These are phyloP conservation scores for Molanna angustata DNA, from an alignment of 2,888 invertebrate species.

Conservation along the genomic window DNA sequence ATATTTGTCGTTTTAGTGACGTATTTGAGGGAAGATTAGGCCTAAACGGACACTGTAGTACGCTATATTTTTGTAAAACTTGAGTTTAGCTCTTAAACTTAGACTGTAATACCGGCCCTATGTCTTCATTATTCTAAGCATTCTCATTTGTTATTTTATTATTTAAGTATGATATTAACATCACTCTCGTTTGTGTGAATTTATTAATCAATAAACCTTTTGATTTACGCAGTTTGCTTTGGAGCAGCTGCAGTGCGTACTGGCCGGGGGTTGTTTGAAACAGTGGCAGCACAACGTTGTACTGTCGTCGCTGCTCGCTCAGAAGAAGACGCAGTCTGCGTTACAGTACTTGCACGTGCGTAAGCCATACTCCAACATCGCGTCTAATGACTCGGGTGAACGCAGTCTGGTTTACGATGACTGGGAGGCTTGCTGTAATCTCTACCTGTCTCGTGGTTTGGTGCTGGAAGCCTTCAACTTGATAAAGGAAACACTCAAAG, in stretches of 20 bases:
- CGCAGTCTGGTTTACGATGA: constrained; percentile 41
- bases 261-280: constrained; percentile 57
- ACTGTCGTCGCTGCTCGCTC: constrained; percentile 62
- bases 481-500: constrained; percentile 55
- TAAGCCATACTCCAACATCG: constrained; percentile 54
- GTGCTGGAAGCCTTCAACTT: constrained; percentile 66
- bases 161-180: too few species aligned
- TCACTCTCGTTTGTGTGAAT: too few species aligned
- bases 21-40: too few species aligned
- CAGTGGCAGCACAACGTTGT: constrained; percentile 73
- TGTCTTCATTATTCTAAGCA: too few species aligned
- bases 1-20: too few species aligned
- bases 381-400: constrained; percentile 36
- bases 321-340: constrained; percentile 67
- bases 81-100: too few species aligned
- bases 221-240: constrained; percentile 57
- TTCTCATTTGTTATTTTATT: too few species aligned
- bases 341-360: constrained; percentile 65
- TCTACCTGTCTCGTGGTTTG: constrained; percentile 62
- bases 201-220: too few species aligned
- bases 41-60: too few species aligned
- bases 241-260: constrained; percentile 60
- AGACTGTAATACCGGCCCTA: too few species aligned
- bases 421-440: constrained; percentile 55
- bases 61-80: too few species aligned